Evolutionary conservation across 2,888 invertebrate species (phyloP), one percentile per base, ranked within the genome.

Genomic region (Melanargia galathea): DNA sequence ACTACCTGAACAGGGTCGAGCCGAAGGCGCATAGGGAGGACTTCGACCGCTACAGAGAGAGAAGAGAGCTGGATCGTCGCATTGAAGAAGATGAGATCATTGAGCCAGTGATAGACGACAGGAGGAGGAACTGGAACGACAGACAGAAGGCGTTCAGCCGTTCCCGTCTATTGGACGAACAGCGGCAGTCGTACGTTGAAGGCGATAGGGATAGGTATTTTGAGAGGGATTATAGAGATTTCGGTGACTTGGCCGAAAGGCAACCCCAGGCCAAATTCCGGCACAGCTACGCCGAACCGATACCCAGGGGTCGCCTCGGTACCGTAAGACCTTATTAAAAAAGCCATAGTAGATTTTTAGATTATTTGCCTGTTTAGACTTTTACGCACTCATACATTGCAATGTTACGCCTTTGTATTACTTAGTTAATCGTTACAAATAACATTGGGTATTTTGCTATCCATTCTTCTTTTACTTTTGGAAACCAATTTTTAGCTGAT

Each of bases 231-330:
- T 90, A 86, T 67, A 76, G 90, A 66, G 91, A 91, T 35, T 89
- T 85, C 73, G 85, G 85, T 26, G 90, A 91, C 22, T 74, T 90
- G 11, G 78, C 88, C 1, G 90, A 90, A 11, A 71, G 91, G 33
- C 87, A 86, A 67, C 87, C 83, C n/a, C n/a, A n/a, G 74, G 79
- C 84, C n/a, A 90, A 92, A 71, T 90, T 90, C 79, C 90, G 94
- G 58, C 94, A 94, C 75, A 94, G 94, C 76, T 94, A 94, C 73
- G 94, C 94, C n/a, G 94, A 94, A 71, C 93, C 94, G 18, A 92
- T 93, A 65, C 87, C 93, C 6, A 80, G 93, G 67, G 90, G 90
- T 18, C 85, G 92, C 46, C 83, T 92, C 54, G 91, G 90, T 11
- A 87, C 92, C 52, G 91, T 92, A 67, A 79, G 92, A 73, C 92